Evolutionary conservation across 2,797 vertebrate genomes (phyloP).

Genomic region (Poeciliopsis presidionis): DNA sequence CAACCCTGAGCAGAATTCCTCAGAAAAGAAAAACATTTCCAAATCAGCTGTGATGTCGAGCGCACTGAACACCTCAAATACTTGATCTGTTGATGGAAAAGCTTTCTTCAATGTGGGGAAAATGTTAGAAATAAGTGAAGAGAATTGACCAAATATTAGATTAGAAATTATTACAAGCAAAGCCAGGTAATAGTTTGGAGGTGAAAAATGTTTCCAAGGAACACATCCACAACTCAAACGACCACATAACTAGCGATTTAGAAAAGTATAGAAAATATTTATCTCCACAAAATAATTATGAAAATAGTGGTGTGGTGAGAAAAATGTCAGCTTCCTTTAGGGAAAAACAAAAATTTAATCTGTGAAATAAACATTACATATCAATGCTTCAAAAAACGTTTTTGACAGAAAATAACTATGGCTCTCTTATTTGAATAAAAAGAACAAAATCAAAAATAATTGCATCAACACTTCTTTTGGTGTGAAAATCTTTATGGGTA

Average conservation of each 20-base stretch:
- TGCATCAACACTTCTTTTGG: background rate
- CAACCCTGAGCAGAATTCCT: background rate
- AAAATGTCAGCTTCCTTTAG: background rate
- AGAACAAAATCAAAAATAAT: background rate
- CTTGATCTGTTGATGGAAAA: background rate
- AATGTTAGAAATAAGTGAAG: background rate
- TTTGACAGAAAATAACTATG: constrained; percentile 1
- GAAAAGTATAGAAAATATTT: background rate
- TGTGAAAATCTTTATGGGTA: background rate
- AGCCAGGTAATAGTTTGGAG: background rate
- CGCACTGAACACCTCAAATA: background rate
- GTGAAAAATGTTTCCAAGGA: background rate
- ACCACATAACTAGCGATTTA: background rate
- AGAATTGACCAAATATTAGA: background rate
- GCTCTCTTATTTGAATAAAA: background rate
- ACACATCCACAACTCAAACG: background rate
- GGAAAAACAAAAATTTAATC: background rate
- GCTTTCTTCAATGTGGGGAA: background rate
- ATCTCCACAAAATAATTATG: background rate
- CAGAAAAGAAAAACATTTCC: background rate
- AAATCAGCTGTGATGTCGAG: background rate
- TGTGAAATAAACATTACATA: background rate
- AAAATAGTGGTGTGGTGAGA: background rate
- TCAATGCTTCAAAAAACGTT: background rate
- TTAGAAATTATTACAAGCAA: background rate